Base-by-base conservation (phyloP, 1,140 invertebrate genomes). In the Caenorhabditis tropicalis region DNA sequence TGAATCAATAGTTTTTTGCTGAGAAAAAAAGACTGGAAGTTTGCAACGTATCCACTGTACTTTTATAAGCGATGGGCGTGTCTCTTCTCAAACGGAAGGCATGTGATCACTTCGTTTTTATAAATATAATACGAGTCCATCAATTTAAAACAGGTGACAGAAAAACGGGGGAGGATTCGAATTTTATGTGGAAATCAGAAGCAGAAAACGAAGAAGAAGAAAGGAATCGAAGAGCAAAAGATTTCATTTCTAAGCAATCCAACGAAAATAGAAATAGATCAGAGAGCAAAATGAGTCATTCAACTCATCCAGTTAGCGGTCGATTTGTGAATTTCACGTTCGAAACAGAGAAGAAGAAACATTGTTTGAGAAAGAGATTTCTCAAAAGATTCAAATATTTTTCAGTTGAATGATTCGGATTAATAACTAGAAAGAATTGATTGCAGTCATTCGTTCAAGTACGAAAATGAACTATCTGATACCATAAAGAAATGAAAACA, bases 31-130 rank as follows among this genome's bases (percentile, higher is more conserved):
- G 10, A 43, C 36, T 74, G 65, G 19, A 39, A 39, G n/a, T 74
- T 74, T 43, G 10, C 0, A 74, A 15, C 36, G 65, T 24, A 21
- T 19, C 10, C 36, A 9, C 19, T 74, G 65, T n/a, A 74, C 65
- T 74, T 74, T 36, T 74, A 74, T 74, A 46, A 74, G n/a, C 21
- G 65, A 43, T 74, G 65, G 65, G 65, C 65, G 65, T 39, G 36
- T 43, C 36, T 43, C 24, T 43, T 43, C 12, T 43, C 7, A 33
- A 74, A 33, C 65, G 65, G 65, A 74, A 74, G 31, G 58, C 58
- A 65, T 65, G 65, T 74, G 65, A 74, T 74, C 65, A n/a, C 29
- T 58, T 58, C 27, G 56, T 70, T 70, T 74, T 74, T 43, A 74
- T 74, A 74, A 74, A 74, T 43, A 74, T 43, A 12, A 6, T n/a